Base-by-base conservation (phyloP, 1,140 invertebrate species). In the Eurytemora carolleeae region DNA sequence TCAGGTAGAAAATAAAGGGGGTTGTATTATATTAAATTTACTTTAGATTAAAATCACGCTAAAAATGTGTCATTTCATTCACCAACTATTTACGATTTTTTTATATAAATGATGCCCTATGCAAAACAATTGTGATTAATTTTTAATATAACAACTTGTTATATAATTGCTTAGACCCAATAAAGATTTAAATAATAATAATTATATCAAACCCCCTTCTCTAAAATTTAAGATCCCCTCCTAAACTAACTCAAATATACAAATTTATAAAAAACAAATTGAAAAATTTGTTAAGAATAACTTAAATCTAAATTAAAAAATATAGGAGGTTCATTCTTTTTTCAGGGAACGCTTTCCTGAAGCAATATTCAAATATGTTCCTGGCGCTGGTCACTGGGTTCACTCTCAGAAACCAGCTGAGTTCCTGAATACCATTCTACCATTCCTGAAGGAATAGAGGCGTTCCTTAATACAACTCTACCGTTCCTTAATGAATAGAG, bases 371-470 rank as follows among this genome's bases (percentile, higher is more conserved):
- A 70, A 77, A 59, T 84, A 82, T 68, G 77, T 96, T 55, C 74
- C 80, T 25, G 81, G 79, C 63, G 85, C 90, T 19, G 86, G 87
- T 3, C 92, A 96, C 71, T 91, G 89, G 85, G 80, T 93, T 3
- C 92, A 96, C 69, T 82, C 86, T 58, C 89, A 96, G 64, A 85
- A 91, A 70, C 87, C 91, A 1, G 68, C 75, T 1, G 79, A 86
- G 68, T 94, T 96, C 71, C 68, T 92, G 12, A 73, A 73, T 2
- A 44, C 31, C n/a, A 44, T 44, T 44, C 7, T 44, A n/a, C 31
- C 31, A 12, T 44, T 44, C n/a, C n/a, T n/a, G n/a, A n/a, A n/a
- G n/a, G n/a, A n/a, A n/a, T n/a, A n/a, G n/a, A n/a, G n/a, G n/a
- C n/a, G n/a, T n/a, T n/a, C n/a, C n/a, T n/a, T n/a, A n/a, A n/a